These are phyloP conservation scores for Mythimna albipuncta DNA, from an alignment of 2,888 invertebrate genomes.

Conservation along the genomic window DNA sequence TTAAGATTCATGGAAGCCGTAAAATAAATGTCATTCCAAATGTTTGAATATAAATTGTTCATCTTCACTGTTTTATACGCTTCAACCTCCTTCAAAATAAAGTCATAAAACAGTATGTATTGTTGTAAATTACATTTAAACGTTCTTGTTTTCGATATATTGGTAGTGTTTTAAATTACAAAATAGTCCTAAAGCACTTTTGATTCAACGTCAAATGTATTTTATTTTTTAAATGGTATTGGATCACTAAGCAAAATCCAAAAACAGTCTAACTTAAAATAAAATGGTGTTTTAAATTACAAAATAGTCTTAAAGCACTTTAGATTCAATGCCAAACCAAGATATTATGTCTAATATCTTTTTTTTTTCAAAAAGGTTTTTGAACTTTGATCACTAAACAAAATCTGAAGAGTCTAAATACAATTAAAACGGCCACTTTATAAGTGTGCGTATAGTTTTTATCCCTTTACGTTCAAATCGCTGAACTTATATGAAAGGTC, in stretches of 20 bases:
- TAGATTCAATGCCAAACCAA: neutral
- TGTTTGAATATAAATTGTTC: conserved; percentile 58
- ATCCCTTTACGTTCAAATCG: too few species aligned
- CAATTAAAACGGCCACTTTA: neutral
- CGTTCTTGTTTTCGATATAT: conserved; percentile 10
- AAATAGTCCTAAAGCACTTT: neutral
- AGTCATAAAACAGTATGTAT: conserved; percentile 44
- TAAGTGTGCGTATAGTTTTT: too few species aligned
- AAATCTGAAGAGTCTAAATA: neutral
- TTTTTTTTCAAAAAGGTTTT: neutral
- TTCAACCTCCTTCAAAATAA: conserved; percentile 50
- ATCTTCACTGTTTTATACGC: conserved; percentile 39
- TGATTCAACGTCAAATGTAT: neutral
- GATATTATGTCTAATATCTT: too few species aligned
- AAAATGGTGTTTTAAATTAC: neutral
- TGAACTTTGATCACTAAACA: neutral
- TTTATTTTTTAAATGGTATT: neutral
- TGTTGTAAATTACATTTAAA: conserved; percentile 45
- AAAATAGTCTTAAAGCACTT: neutral
- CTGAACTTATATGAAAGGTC: too few species aligned
- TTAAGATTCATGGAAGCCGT: conserved; percentile 56
- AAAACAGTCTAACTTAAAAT: neutral
- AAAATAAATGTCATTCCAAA: conserved; percentile 48
- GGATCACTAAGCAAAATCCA: neutral
- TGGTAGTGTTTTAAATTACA: conserved; percentile 10